A percentile compares a stretch with the other conserved stretches of the same genome.
Evolutionary conservation across 2,888 invertebrate species (phyloP).

Genomic region (Trimorus sp.): DNA sequence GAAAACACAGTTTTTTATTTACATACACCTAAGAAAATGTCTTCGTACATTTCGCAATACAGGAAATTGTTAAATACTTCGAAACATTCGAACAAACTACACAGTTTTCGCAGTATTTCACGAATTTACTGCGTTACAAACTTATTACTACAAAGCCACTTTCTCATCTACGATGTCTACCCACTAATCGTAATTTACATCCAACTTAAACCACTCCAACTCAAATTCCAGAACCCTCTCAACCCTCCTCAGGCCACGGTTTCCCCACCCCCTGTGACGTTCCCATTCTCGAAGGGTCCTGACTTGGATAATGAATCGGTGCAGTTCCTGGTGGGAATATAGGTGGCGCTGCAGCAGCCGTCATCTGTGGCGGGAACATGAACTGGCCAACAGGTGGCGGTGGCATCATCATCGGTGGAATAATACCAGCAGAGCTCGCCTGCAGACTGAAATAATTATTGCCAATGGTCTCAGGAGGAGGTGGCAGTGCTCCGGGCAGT

Average conservation of each 20-base stretch:
- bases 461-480: constrained; percentile 84
- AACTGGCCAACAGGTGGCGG: constrained; percentile 82
- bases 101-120: no score
- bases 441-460: constrained; percentile 88
- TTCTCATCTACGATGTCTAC: no score
- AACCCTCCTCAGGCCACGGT: constrained; percentile 79
- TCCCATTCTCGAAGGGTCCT: constrained; percentile 96
- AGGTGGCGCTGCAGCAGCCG: constrained; percentile 81
- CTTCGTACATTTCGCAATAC: no score
- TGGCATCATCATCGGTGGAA: constrained; percentile 81
- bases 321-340: constrained; percentile 83
- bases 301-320: constrained; percentile 95
- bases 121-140: no score
- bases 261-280: constrained; percentile 82
- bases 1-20: no score
- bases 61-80: no score
- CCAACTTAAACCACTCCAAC: no score
- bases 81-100: no score
- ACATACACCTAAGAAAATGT: no score
- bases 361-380: constrained; percentile 80
- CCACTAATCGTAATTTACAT: no score
- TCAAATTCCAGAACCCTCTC: neutral
- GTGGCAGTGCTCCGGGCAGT: constrained; percentile 87
- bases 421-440: constrained; percentile 75
- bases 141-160: no score